Evolutionary conservation across 2,888 invertebrate species (phyloP), one percentile per base, ranked within the genome.

Genomic region (Cryptus armator): DNA sequence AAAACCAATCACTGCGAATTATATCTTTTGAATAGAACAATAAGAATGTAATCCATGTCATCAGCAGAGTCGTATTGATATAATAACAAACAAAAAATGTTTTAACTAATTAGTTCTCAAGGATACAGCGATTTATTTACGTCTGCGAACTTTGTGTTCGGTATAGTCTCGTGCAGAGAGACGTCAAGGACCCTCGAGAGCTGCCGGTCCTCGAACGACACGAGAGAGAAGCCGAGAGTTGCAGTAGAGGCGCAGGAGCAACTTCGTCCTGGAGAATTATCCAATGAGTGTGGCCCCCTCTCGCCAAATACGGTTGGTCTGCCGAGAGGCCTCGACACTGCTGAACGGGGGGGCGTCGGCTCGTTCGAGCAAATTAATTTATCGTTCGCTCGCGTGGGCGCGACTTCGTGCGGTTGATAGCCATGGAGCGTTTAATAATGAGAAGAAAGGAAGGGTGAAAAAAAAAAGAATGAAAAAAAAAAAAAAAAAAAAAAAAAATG

Each of bases 171-270:
- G 43, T 46, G 71, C 81, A 56, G 64, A 64, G 37, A 1, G 75
- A 76, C 84, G 75, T 79, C 83, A 76, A 83, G 84, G 76, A 81
- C 77, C 82, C 84, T 86, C 71, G 62, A 24, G 67, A 83, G 84
- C 66, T 64, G 46, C 56, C 59, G 72, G 59, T 68, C 76, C 83
- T 86, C 67, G 81, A 75, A 64, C 70, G 67, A 70, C 76, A 78
- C 64, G 75, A 51, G 37, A 70, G 72, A 37, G 56, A 66, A 3
- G 43, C 16, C 68, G 51, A 66, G 74, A 56, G 56, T 76, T 56
- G 76, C 76, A 75, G 70, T 53, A 14, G 16, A 66, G 24, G 70
- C 64, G 44, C 70, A 81, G 81, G 44, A 71, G 66, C 72, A 77
- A 68, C 77, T 51, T 67, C 66, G 77, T 84, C 78, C 77, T 59